phyloP scores from a whole-genome alignment of 1,140 invertebrate species.

The Andricus grossulariae region DNA sequence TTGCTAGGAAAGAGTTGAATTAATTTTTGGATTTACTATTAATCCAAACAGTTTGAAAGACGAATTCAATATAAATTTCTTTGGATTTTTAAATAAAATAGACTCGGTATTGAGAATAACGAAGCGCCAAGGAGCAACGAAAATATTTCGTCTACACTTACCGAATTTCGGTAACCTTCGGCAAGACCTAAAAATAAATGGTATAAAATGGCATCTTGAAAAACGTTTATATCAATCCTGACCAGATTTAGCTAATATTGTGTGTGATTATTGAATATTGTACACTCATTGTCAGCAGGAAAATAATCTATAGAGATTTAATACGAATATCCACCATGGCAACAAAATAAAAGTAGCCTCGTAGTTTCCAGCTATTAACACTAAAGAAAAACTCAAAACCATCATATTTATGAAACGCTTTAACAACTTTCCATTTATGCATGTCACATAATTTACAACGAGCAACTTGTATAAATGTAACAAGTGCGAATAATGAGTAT shows the following conservation, averaged over 20 bases:
- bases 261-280: too few species aligned
- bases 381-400: not conserved
- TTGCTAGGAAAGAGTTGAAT: not conserved
- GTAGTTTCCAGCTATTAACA: not conserved
- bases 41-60: not conserved
- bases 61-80: conserved; percentile 12
- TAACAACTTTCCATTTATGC: conserved; percentile 29
- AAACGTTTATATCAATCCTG: too few species aligned
- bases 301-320: not conserved
- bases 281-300: too few species aligned
- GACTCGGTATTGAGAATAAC: not conserved
- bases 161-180: too few species aligned
- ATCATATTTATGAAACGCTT: conserved; percentile 5
- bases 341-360: not conserved
- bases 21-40: conserved; percentile 2
- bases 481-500: conserved; percentile 30
- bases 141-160: too few species aligned
- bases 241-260: too few species aligned
- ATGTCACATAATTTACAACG: conserved; percentile 22
- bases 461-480: conserved; percentile 37
- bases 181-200: too few species aligned
- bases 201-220: too few species aligned
- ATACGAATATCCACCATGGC: not conserved
- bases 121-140: too few species aligned
- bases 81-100: conserved; percentile 1